phyloP scores from a whole-genome alignment of 2,888 invertebrate species.

The Stictocephala bisonia region DNA sequence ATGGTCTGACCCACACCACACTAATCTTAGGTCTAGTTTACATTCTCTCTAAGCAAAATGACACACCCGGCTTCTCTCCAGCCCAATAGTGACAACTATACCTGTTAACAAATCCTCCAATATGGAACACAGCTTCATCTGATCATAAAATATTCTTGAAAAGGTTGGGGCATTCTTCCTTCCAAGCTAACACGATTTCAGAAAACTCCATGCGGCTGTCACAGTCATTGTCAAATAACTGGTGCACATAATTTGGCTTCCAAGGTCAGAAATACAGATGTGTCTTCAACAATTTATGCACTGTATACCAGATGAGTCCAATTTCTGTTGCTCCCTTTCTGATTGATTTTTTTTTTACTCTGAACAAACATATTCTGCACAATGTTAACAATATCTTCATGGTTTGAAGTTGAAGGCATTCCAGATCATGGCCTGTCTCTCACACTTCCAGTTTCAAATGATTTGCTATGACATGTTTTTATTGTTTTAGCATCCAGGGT shows the following conservation, averaged over 20 bases:
- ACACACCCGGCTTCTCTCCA: constrained; percentile 12
- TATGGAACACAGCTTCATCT: constrained; percentile 21
- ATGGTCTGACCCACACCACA: constrained; percentile 11
- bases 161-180: constrained; percentile 5
- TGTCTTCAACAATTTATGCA: constrained; percentile 11
- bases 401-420: constrained; percentile 1
- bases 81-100: background rate
- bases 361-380: constrained; percentile 14
- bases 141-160: constrained; percentile 16
- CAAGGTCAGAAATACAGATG: constrained; percentile 2
- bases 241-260: constrained; percentile 30
- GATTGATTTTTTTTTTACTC: background rate
- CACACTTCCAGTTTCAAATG: constrained; percentile 21
- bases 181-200: constrained; percentile 29
- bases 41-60: constrained; percentile 4
- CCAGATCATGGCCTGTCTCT: constrained; percentile 10
- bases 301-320: constrained; percentile 12
- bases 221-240: constrained; percentile 11
- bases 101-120: constrained; percentile 13
- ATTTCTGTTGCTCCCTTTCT: constrained; percentile 21
- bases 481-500: no score
- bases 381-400: background rate
- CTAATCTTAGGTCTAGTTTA: constrained; percentile 22
- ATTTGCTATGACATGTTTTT: no score
- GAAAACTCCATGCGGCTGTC: constrained; percentile 22